Evolutionary conservation across 1,140 invertebrate genomes (phyloP).

Genomic region (Bombus fervidus): DNA sequence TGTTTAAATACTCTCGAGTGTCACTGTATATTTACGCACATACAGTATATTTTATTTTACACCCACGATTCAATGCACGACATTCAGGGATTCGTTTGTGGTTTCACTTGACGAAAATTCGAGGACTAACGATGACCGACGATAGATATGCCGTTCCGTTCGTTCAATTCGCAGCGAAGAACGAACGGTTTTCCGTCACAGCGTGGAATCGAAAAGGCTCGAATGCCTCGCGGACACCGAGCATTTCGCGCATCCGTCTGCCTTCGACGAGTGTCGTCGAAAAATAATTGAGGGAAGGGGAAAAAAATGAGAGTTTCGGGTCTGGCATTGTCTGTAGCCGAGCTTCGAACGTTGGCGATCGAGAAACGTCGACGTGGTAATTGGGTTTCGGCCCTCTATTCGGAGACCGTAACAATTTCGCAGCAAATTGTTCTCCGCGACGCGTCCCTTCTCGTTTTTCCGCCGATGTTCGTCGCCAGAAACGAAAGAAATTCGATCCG

Average conservation of each 20-base stretch:
- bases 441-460: not conserved
- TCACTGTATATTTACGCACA: too few species aligned
- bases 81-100: not conserved
- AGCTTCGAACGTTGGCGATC: not conserved
- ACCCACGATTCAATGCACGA: not conserved
- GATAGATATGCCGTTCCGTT: not conserved
- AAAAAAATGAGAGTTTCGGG: not conserved
- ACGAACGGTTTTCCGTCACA: not conserved
- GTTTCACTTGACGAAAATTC: slow-evolving; percentile 45
- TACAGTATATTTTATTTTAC: too few species aligned
- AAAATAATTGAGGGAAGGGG: slow-evolving; percentile 3
- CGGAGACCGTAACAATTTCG: slow-evolving; percentile 7
- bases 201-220: not conserved
- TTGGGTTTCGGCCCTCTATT: slow-evolving; percentile 10
- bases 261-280: slow-evolving; percentile 9
- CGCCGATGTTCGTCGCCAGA: not conserved
- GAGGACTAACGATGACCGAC: slow-evolving; percentile 3
- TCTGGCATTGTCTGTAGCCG: not conserved
- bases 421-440: not conserved
- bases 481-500: not conserved
- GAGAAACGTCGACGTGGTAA: slow-evolving; percentile 11
- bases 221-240: not conserved
- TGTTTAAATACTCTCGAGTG: too few species aligned
- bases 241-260: not conserved
- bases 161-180: not conserved